Conservation (phyloP, 37 sponge, comb jelly and placozoan genomes). For the Bolinopsis microptera region DNA sequence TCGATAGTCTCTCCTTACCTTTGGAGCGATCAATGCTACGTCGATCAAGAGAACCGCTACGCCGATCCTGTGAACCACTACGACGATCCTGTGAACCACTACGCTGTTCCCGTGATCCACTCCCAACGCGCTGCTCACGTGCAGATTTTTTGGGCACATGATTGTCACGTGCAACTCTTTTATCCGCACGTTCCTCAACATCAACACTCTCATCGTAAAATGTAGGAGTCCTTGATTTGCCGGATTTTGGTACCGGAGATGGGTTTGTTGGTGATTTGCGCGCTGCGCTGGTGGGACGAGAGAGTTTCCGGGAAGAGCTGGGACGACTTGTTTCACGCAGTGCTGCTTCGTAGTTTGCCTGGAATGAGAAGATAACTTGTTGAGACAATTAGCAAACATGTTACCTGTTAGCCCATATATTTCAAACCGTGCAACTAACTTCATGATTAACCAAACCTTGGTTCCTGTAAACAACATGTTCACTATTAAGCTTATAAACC, state of each 20-base stretch:
- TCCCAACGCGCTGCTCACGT: neutral
- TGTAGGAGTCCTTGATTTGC: neutral
- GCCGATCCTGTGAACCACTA: neutral
- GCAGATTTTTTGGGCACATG: neutral
- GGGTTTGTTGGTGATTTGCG: neutral
- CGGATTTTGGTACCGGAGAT: neutral
- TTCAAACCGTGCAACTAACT: too few species aligned
- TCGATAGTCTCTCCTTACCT: neutral
- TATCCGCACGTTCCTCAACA: neutral
- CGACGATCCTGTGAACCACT: neutral
- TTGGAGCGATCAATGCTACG: neutral
- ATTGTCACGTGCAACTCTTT: neutral
- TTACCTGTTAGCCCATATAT: too few species aligned
- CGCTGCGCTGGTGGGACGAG: conserved; percentile 11
- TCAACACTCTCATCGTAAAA: conserved; percentile 46
- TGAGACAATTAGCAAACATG: too few species aligned
- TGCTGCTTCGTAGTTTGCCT: conserved; percentile 64
- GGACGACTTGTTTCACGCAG: conserved; percentile 27
- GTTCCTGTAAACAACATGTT: too few species aligned
- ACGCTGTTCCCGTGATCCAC: neutral
- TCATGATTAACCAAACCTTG: too few species aligned
- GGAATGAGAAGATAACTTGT: too few species aligned
- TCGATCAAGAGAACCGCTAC: neutral
- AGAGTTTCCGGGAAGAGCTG: conserved; percentile 6
- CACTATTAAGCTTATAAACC: neutral